These are phyloP conservation scores for Gymnopithys bicolor DNA, from an alignment of 2,797 vertebrate genomes.

Conservation along the genomic window DNA sequence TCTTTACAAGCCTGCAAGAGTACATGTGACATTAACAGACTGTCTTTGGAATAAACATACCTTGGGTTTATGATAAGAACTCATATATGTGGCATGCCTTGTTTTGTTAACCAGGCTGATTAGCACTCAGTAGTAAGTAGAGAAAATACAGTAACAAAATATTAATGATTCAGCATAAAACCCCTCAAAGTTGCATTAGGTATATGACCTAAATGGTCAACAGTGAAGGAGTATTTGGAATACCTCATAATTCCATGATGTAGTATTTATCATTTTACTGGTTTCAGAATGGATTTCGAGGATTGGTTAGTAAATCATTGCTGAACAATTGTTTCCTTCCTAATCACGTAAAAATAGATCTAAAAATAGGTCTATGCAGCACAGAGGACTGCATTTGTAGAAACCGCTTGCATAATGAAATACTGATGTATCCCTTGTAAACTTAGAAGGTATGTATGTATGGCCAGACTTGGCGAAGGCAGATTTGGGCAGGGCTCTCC, in stretches of 20 bases:
- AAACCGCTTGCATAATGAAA: neutral
- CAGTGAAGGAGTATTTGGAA: neutral
- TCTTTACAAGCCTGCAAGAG: neutral
- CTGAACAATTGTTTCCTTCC: neutral
- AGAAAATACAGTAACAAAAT: neutral
- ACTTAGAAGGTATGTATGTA: neutral
- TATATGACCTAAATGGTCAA: neutral
- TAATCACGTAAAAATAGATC: neutral
- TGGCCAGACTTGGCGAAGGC: no score
- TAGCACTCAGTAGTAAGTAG: neutral
- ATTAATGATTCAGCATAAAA: neutral
- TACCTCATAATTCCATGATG: neutral
- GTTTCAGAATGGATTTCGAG: neutral
- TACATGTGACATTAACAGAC: neutral
- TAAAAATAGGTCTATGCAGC: neutral
- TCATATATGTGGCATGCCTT: neutral
- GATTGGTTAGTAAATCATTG: neutral
- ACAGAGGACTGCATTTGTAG: neutral
- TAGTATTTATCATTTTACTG: neutral
- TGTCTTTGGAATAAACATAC: neutral
- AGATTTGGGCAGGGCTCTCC: no score
- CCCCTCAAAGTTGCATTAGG: neutral
- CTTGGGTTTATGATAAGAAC: neutral
- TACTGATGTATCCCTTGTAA: neutral
- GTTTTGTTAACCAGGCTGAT: neutral